Evolutionary conservation across 2,888 invertebrate species (phyloP), one percentile per base, ranked within the genome.

Genomic region (Pachymerium ferrugineum): DNA sequence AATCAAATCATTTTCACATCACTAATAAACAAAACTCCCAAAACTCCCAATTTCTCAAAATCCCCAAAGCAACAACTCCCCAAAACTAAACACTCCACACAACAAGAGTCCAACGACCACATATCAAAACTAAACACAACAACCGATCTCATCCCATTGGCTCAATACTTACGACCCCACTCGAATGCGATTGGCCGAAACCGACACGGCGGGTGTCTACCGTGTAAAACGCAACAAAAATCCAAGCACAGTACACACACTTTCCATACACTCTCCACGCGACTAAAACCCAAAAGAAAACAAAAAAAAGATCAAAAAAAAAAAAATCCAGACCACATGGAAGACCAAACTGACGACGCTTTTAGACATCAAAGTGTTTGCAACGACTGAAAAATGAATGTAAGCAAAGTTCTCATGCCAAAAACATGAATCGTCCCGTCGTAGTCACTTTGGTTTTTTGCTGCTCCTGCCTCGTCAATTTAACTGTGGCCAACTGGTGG

Each of bases 351-450:
- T 10, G 22, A 10, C 8, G n/a, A 22, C 25, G 25, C 14, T 54
- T 6, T 54, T 25, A n/a, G n/a, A n/a, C n/a, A n/a, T 54, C 28
- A 8, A n/a, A n/a, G 38, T 2, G 14, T 14, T 12, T 38, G 38
- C 38, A 16, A 38, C 54, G 54, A 54, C 54, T 22, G 28, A 25
- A 28, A 62, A 62, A 62, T 62, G 62, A 62, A 4, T 3, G 28
- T 1, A 10, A 5, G 8, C 10, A 62, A 62, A 62, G 62, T 62
- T 62, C 62, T 62, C 62, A 62, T 62, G 62, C 62, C 62, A 62
- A n/a, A n/a, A n/a, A 62, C 62, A 62, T 62, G 62, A 62, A 62
- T 62, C 62, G 62, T 25, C 62, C 62, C 62, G 62, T 25, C 62
- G 62, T 1, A 2, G 62, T 62, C 28, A 28, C 25, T 62, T 62